Base-by-base conservation (phyloP, 2,113 vertebrate genomes). In the Percina caprodes region DNA sequence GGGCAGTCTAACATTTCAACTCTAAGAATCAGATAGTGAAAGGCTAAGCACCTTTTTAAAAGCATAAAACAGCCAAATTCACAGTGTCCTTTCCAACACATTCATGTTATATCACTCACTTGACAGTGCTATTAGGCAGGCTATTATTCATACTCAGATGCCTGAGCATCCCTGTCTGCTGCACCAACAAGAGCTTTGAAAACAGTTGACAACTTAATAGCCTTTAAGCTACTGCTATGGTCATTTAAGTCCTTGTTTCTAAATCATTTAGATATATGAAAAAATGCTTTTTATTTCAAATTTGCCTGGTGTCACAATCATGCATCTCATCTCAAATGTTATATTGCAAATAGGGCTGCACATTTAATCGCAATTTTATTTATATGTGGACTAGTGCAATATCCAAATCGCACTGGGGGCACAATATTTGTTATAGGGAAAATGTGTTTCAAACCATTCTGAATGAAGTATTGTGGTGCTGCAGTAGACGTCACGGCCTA, bases 131-230 rank as follows among this genome's bases (percentile, higher is more conserved):
- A 55, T 49, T 68, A 77, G 70, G 48, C 81, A 84, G 63, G 56
- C 58, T 75, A 14, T 77, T 80, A 79, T 88, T 69, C 76, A 58
- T 85, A 46, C 68, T 77, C 48, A 24, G 26, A 67, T 61, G 67
- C 66, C 42, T 18, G 23, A 33, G 56, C 58, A 70, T 74, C 51
- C 58, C 35, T 55, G 74, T 74, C 86, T 68, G 24, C 52, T 35
- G 54, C 83, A 30, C 46, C 9, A 69, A 83, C 59, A 78, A 80
- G 33, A 82, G 33, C 21, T 80, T 23, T 19, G 62, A 86, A 76
- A 68, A 63, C 16, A 2, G n/a, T 7, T 89, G 90, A 84, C 86
- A 91, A 51, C 62, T 83, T 82, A 88, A 88, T 79, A 83, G 68
- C 55, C 60, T 89, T 65, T 69, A 80, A 77, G 61, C 65, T 24